A percentile compares a stretch with the other conserved stretches of the same genome.
phyloP scores from a whole-genome alignment of 2,888 invertebrate genomes.

The Himalopsyche anomala region DNA sequence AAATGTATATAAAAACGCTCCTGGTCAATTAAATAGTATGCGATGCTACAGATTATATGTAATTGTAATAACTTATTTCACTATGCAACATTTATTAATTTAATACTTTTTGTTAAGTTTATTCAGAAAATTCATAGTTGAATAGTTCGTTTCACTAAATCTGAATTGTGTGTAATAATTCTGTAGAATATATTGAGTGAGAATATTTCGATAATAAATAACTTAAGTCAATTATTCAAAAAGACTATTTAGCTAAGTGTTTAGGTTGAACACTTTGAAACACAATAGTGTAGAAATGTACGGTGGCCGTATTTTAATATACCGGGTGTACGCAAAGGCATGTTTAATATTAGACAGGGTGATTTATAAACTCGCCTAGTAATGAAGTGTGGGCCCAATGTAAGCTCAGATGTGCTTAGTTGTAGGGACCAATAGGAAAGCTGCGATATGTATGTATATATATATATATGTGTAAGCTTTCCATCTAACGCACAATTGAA shows the following conservation, averaged over 20 bases:
- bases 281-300: slow-evolving; percentile 43
- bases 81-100: no score
- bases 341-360: slow-evolving; percentile 79
- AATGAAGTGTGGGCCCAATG: slow-evolving; percentile 61
- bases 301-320: slow-evolving; percentile 61
- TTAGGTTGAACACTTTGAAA: slow-evolving; percentile 37
- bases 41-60: no score
- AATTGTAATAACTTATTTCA: no score
- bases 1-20: no score
- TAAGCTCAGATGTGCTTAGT: slow-evolving; percentile 58
- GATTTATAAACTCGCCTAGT: slow-evolving; percentile 75
- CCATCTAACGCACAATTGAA: slow-evolving; percentile 32
- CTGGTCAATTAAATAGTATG: no score
- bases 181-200: neutral
- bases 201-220: slow-evolving; percentile 6
- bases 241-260: slow-evolving; percentile 31
- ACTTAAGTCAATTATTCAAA: slow-evolving; percentile 37
- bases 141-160: neutral
- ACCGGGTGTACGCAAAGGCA: slow-evolving; percentile 70
- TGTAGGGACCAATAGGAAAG: slow-evolving; percentile 51
- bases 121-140: no score
- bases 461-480: slow-evolving; percentile 3
- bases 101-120: no score
- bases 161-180: neutral
- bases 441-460: neutral